Evolutionary conservation across 2,888 invertebrate genomes (phyloP).

Genomic region (Neuroscelio doddi): DNA sequence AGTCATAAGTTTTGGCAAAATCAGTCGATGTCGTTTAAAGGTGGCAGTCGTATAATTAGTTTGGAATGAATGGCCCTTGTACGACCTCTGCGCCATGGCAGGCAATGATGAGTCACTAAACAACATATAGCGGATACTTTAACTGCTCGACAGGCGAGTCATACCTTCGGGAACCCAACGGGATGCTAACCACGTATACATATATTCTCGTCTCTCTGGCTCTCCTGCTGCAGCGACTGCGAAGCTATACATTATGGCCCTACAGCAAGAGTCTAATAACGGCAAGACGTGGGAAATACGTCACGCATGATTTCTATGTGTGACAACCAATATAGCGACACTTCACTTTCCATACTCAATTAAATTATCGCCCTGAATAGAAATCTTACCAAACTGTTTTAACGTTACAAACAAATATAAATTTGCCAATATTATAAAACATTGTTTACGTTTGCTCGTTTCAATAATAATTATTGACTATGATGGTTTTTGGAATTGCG

Average conservation of each 20-base stretch:
- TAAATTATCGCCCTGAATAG: no score
- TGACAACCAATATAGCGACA: slow-evolving; percentile 14
- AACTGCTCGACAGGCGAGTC: slow-evolving; percentile 51
- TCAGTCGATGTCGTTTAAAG: neutral
- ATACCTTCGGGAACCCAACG: slow-evolving; percentile 48
- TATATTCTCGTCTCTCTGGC: slow-evolving; percentile 20
- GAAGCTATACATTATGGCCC: slow-evolving; percentile 34
- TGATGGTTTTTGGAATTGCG: no score
- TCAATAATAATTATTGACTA: no score
- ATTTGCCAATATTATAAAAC: no score
- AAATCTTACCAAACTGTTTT: no score
- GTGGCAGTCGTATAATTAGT: slow-evolving; percentile 26
- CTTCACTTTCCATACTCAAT: slow-evolving; percentile 5
- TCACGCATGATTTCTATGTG: slow-evolving; percentile 16
- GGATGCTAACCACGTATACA: slow-evolving; percentile 52
- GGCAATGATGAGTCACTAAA: slow-evolving; percentile 53
- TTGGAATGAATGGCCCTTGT: slow-evolving; percentile 44
- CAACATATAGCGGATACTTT: slow-evolving; percentile 50
- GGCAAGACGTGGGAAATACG: slow-evolving; percentile 35
- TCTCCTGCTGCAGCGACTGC: neutral
- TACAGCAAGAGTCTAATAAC: slow-evolving; percentile 38
- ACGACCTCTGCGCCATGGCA: slow-evolving; percentile 38
- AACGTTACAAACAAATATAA: no score
- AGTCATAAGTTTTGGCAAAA: slow-evolving; percentile 3
- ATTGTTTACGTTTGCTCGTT: no score